Percentiles rank a stretch among this genome's conserved stretches.
Evolutionary conservation across 2,888 invertebrate species (phyloP).

Genomic region (Orchestes rusci): DNA sequence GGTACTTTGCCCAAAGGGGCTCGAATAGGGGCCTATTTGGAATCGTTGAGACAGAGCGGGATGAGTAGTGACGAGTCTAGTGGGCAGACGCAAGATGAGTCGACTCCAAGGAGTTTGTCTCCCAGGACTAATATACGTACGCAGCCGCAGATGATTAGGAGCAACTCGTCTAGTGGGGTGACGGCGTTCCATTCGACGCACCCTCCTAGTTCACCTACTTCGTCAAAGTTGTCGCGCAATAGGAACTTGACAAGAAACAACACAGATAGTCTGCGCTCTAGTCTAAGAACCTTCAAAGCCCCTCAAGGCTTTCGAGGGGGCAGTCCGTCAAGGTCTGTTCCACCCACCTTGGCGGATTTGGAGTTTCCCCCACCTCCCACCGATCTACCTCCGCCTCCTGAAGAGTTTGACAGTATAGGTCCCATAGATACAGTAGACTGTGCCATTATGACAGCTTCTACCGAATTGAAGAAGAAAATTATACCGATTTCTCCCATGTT

Average conservation of each 20-base stretch:
- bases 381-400: slow-evolving; percentile 72
- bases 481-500: slow-evolving; percentile 36
- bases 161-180: slow-evolving; percentile 81
- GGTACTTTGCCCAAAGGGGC: slow-evolving; percentile 96
- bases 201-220: slow-evolving; percentile 55
- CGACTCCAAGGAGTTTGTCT: slow-evolving; percentile 50
- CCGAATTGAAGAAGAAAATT: slow-evolving; percentile 39
- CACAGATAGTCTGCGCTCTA: slow-evolving; percentile 38
- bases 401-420: slow-evolving; percentile 48
- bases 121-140: slow-evolving; percentile 59
- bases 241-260: slow-evolving; percentile 39
- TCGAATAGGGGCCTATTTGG: slow-evolving; percentile 91
- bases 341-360: slow-evolving; percentile 71
- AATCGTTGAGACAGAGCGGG: slow-evolving; percentile 81
- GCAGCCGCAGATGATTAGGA: slow-evolving; percentile 79
- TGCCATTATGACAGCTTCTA: slow-evolving; percentile 35
- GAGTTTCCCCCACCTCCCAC: slow-evolving; percentile 84
- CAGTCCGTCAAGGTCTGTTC: slow-evolving; percentile 62
- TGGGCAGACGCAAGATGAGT: slow-evolving; percentile 25
- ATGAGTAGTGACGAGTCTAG: slow-evolving; percentile 40
- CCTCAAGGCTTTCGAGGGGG: slow-evolving; percentile 42
- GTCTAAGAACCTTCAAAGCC: slow-evolving; percentile 43
- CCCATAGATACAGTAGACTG: slow-evolving; percentile 34
- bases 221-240: slow-evolving; percentile 52
- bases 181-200: slow-evolving; percentile 51